These are phyloP conservation scores for Drosophila grimshawi DNA, from an alignment of 1,140 invertebrate species.

Conservation along the genomic window DNA sequence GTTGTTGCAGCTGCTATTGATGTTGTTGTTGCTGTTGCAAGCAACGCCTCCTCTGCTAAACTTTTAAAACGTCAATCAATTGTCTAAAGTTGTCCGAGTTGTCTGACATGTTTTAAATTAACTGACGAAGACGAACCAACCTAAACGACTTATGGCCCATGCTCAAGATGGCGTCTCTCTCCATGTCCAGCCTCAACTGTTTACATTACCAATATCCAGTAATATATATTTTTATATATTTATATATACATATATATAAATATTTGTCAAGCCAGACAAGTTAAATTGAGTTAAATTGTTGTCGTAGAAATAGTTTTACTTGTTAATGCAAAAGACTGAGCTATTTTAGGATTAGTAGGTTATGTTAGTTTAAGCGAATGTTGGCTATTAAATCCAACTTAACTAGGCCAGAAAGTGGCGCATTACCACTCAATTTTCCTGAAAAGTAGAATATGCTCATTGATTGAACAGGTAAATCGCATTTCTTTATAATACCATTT, in stretches of 20 bases:
- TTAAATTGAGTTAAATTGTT: slow-evolving; percentile 48
- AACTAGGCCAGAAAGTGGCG: too few species aligned
- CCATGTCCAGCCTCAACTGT: background rate
- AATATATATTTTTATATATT: slow-evolving; percentile 1
- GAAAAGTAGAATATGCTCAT: too few species aligned
- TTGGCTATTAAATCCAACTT: too few species aligned
- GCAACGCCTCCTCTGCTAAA: slow-evolving; percentile 71
- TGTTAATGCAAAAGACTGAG: slow-evolving; percentile 4
- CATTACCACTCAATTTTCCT: too few species aligned
- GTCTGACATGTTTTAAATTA: slow-evolving; percentile 83
- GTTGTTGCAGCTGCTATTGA: slow-evolving; percentile 39
- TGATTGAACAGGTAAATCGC: too few species aligned
- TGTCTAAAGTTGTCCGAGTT: slow-evolving; percentile 82
- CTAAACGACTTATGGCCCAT: slow-evolving; percentile 75
- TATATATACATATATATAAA: too few species aligned
- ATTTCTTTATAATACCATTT: background rate
- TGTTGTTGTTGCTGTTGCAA: slow-evolving; percentile 55
- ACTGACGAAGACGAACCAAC: slow-evolving; percentile 81
- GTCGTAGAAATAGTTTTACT: slow-evolving; percentile 2
- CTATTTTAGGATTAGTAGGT: background rate
- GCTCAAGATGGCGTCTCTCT: slow-evolving; percentile 65
- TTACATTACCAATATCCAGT: slow-evolving; percentile 36
- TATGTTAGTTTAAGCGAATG: too few species aligned
- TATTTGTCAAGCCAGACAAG: slow-evolving; percentile 1
- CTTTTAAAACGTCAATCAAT: slow-evolving; percentile 83